Percentiles rank a stretch among this genome's conserved stretches.
Conservation (phyloP, 2,888 invertebrate species). For the Lysandra bellargus region DNA sequence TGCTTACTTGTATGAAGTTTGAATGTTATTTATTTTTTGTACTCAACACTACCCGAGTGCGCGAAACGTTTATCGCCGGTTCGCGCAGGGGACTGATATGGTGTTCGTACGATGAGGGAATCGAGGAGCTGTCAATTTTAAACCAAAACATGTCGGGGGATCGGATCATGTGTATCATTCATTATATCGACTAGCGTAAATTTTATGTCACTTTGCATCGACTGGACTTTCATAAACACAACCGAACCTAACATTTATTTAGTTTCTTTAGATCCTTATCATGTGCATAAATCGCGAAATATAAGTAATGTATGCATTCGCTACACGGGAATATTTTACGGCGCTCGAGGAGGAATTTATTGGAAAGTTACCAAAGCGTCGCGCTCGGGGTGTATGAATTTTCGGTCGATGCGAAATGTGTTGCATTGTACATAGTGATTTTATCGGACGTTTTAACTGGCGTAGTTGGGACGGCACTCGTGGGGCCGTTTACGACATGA, state of each 20-base stretch:
- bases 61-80: background rate
- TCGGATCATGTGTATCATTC: slow-evolving; percentile 10
- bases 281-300: slow-evolving; percentile 3
- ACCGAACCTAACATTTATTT: background rate
- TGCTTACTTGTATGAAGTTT: slow-evolving; percentile 40
- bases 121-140: slow-evolving; percentile 26
- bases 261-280: background rate
- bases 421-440: slow-evolving; percentile 24
- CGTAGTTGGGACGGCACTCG: slow-evolving; percentile 16
- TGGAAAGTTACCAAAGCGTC: slow-evolving; percentile 20
- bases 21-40: slow-evolving; percentile 39
- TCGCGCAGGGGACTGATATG: background rate
- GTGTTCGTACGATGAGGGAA: slow-evolving; percentile 3
- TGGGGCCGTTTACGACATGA: background rate
- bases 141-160: slow-evolving; percentile 21
- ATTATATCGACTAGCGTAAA: slow-evolving; percentile 20
- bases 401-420: slow-evolving; percentile 23
- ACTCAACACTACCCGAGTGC: background rate
- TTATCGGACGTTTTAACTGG: slow-evolving; percentile 18
- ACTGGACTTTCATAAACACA: background rate
- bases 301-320: slow-evolving; percentile 3
- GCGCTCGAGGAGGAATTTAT: slow-evolving; percentile 8
- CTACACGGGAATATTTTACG: slow-evolving; percentile 3
- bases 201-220: slow-evolving; percentile 7
- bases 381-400: slow-evolving; percentile 5